These are phyloP conservation scores for Catostylus mosaicus DNA, from an alignment of 30 jellyfish, hydroid and myxozoan genomes.

Conservation along the genomic window DNA sequence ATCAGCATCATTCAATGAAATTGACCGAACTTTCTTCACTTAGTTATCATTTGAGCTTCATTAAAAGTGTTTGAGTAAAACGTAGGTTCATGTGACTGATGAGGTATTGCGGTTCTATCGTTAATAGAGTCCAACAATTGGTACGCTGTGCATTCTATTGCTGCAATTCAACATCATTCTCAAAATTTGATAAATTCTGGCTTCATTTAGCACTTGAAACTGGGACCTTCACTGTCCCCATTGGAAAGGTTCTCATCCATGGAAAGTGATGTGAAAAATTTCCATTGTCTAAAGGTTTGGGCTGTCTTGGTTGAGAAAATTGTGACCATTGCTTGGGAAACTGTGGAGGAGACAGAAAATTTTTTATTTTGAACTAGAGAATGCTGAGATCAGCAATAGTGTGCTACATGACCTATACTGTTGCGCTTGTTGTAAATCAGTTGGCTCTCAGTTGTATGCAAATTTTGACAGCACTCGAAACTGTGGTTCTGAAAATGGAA, in stretches of 20 bases:
- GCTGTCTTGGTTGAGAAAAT: not conserved
- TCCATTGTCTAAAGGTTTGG: not conserved
- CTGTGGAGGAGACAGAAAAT: conserved; percentile 1
- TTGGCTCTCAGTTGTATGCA: conserved; percentile 6
- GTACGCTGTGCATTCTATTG: conserved; percentile 6
- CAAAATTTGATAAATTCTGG: not conserved
- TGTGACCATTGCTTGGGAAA: not conserved
- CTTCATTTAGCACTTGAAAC: not conserved
- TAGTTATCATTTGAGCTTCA: too few relatives aligned
- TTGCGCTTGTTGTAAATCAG: too few relatives aligned
- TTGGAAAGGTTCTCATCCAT: conserved; percentile 39
- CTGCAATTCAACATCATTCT: conserved; percentile 1
- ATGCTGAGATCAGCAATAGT: conserved; percentile 18
- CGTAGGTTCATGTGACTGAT: not conserved
- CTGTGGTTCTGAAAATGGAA: not conserved
- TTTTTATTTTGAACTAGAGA: too few relatives aligned
- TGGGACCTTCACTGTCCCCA: conserved; percentile 34
- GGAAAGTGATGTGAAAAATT: not conserved
- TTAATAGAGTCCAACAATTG: not conserved
- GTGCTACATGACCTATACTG: conserved; percentile 18
- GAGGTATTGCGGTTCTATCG: not conserved
- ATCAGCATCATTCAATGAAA: conserved; percentile 11
- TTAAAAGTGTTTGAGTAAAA: not conserved
- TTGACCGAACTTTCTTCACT: conserved; percentile 5
- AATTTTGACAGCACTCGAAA: not conserved